Evolutionary conservation across 2,888 invertebrate species (phyloP), one percentile per base, ranked within the genome.

Genomic region (Apomyelois bistriatella): DNA sequence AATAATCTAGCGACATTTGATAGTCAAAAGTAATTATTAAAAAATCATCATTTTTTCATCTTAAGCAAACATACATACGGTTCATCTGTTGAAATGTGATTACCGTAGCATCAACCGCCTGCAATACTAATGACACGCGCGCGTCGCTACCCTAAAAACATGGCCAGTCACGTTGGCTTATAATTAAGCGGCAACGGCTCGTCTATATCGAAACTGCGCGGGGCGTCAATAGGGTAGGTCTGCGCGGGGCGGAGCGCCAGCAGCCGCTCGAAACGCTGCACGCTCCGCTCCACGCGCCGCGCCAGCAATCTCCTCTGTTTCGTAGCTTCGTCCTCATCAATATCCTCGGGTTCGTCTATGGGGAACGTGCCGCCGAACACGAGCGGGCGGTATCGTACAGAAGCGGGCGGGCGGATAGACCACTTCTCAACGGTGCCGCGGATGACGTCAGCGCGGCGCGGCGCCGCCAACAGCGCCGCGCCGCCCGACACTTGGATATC

Each of bases 281-380:
- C 82, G 66, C 92, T 91, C 58, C 79, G 79, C 70, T 92, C 92
- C 58, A 91, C 84, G 10, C 32, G 7, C 32, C 32, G 32, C 32
- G 7, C 32, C 4, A 32, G 32, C 9, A 32, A 10, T 10, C 32
- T 22, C 22, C 22, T 2, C 22, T 22, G 3, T 5, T 2, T 22
- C 22, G 22, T 5, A 5, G 22, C 22, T 2, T 2, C 2, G 22
- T 22, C 22, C 5, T 22, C 22, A 5, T n/a, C n/a, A n/a, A n/a
- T n/a, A n/a, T 22, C 60, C 59, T 52, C 48, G 46, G 62, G 55
- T 53, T 47, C 59, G 76, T 96, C 96, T 61, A 97, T 97, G 3
- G 97, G 96, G 90, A 93, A 97, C 2, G 97, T 97, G 51, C 96
- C 96, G 65, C 96, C 95, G 78, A 96, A 96, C 57, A 96, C 92